These are phyloP conservation scores for Hybos culiciformis DNA, from an alignment of 2,888 invertebrate genomes.

Conservation along the genomic window DNA sequence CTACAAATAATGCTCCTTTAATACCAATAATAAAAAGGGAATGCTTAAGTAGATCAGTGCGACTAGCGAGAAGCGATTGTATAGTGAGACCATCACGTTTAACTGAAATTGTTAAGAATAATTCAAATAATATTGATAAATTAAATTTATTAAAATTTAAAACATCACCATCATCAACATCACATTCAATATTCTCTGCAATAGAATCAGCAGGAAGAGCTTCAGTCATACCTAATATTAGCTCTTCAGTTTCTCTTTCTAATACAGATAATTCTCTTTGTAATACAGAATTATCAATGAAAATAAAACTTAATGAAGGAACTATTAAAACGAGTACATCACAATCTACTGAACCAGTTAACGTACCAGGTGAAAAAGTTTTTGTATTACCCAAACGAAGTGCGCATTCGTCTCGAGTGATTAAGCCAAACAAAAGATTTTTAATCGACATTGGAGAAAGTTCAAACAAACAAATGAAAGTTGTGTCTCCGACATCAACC, in stretches of 20 bases:
- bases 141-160: slow-evolving; percentile 34
- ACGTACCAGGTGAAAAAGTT: slow-evolving; percentile 24
- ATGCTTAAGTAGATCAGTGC: slow-evolving; percentile 42
- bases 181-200: slow-evolving; percentile 3
- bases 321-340: slow-evolving; percentile 26
- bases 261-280: slow-evolving; percentile 13
- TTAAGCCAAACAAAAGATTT: slow-evolving; percentile 77
- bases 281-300: background rate
- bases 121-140: slow-evolving; percentile 37
- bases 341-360: slow-evolving; percentile 20
- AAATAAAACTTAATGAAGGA: background rate
- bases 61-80: slow-evolving; percentile 42
- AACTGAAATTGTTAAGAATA: slow-evolving; percentile 47
- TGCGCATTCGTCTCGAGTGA: slow-evolving; percentile 72
- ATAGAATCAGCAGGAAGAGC: background rate
- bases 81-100: slow-evolving; percentile 49
- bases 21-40: slow-evolving; percentile 51
- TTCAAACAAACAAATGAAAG: slow-evolving; percentile 2
- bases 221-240: background rate
- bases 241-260: background rate
- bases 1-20: slow-evolving; percentile 44
- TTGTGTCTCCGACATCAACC: background rate
- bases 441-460: slow-evolving; percentile 48
- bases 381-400: slow-evolving; percentile 70
- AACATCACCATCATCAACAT: slow-evolving; percentile 10